phyloP scores from a whole-genome alignment of 2,113 vertebrate species.

The Macrotus californicus region DNA sequence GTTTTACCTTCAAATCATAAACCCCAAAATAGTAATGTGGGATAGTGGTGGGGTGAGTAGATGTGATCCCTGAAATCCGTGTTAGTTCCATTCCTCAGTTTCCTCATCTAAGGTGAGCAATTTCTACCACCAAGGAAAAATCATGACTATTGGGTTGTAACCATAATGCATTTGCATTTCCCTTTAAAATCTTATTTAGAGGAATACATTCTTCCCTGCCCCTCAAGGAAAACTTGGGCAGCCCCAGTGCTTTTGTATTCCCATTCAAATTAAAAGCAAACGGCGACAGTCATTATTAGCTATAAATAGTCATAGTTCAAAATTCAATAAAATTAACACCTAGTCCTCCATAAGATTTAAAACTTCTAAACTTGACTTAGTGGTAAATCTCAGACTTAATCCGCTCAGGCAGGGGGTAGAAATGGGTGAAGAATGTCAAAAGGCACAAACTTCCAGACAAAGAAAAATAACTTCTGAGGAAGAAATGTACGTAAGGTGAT shows the following conservation, averaged over 20 bases:
- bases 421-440: neutral
- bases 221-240: neutral
- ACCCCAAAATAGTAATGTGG: neutral
- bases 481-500: neutral
- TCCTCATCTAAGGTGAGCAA: neutral
- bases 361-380: neutral
- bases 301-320: neutral
- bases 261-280: neutral
- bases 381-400: neutral
- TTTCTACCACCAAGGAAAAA: neutral
- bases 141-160: neutral
- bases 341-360: neutral
- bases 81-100: neutral
- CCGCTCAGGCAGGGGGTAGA: neutral
- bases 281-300: neutral
- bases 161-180: neutral
- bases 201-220: neutral
- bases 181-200: neutral
- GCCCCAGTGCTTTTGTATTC: neutral
- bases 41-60: neutral
- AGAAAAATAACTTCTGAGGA: neutral
- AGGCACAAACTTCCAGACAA: neutral
- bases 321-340: neutral
- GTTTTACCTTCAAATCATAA: neutral
- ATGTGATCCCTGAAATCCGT: neutral